Evolutionary conservation across 2,797 vertebrate genomes (phyloP), one percentile per base, ranked within the genome.

Genomic region (Vireo griseus): DNA sequence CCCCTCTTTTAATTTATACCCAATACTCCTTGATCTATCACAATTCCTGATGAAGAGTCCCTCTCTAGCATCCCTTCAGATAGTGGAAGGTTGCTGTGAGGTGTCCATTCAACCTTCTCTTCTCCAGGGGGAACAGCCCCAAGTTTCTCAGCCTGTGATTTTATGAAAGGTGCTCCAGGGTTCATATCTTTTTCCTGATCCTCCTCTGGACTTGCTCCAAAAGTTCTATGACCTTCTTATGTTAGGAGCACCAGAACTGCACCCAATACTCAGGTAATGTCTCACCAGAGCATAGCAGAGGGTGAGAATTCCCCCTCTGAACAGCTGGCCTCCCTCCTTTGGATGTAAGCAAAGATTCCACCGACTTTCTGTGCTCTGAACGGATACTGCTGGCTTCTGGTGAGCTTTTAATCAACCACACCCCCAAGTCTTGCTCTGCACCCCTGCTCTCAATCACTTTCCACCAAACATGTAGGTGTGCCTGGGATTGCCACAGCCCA

Each of bases 351-450:
- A 35, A 65, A 28, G 37, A 39, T 58, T 65, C 18, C 13, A 4
- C 14, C 51, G 19, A 3, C 5, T 39, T 65, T 42, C 58, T 44
- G 13, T 13, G 15, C 16, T 65, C 12, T 26, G n/a, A 51, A 14
- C 0, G 1, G 16, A 6, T 5, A 6, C 7, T 58, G 11, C 9
- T 24, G 16, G 9, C 15, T 58, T 19, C 11, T 1, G 0, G 7
- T 11, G 7, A 48, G 26, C 6, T 71, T 71, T 44, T 57, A 21
- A 44, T 15, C 18, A 42, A 9, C 18, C 15, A 29, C 21, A 55
- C 3, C 4, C 31, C 22, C 20, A 45, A 33, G n/a, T 39, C 51
- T 44, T 33, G 22, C 18, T 37, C 37, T 45, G 9, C 16, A 39
- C 11, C 17, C 37, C 28, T 51, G 19, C 28, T 50, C 22, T 16